Evolutionary conservation across 2,113 vertebrate species (phyloP).

Genomic region (Caranx melampygus): DNA sequence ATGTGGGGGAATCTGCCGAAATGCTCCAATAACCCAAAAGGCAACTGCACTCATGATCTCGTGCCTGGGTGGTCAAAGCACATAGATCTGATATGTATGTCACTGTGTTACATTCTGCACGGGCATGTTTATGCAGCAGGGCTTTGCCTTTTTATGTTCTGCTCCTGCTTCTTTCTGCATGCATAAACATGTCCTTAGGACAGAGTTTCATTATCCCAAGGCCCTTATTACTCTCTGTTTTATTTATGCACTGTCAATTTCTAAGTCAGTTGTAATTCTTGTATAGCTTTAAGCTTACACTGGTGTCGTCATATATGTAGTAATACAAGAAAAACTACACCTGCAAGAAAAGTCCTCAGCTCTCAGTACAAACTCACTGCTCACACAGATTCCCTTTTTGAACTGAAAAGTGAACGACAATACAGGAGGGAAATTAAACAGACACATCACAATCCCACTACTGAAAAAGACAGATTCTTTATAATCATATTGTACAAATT

Average conservation of each 20-base stretch:
- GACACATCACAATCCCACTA: slow-evolving; percentile 43
- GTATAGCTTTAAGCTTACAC: slow-evolving; percentile 19
- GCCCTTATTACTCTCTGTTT: slow-evolving; percentile 31
- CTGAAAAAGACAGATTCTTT: slow-evolving; percentile 58
- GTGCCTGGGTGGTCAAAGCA: slow-evolving; percentile 53
- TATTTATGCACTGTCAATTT: slow-evolving; percentile 42
- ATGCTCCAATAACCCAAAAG: slow-evolving; percentile 70
- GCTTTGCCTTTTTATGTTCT: slow-evolving; percentile 4
- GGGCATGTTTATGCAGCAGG: neutral
- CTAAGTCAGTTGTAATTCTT: slow-evolving; percentile 8
- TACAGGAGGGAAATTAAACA: slow-evolving; percentile 34
- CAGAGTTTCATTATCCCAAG: slow-evolving; percentile 40
- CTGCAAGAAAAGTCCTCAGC: neutral
- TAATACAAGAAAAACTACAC: neutral
- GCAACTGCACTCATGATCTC: slow-evolving; percentile 48
- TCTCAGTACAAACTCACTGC: neutral
- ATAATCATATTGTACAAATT: slow-evolving; percentile 77
- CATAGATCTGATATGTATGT: slow-evolving; percentile 23
- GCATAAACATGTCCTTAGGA: slow-evolving; percentile 49
- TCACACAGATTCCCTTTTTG: neutral
- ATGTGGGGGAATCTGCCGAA: slow-evolving; percentile 67
- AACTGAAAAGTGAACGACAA: neutral
- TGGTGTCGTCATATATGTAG: neutral
- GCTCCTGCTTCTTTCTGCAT: slow-evolving; percentile 16
- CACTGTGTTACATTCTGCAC: slow-evolving; percentile 6